Evolutionary conservation across 2,888 invertebrate genomes (phyloP).

Genomic region (Melinaea marsaeus): DNA sequence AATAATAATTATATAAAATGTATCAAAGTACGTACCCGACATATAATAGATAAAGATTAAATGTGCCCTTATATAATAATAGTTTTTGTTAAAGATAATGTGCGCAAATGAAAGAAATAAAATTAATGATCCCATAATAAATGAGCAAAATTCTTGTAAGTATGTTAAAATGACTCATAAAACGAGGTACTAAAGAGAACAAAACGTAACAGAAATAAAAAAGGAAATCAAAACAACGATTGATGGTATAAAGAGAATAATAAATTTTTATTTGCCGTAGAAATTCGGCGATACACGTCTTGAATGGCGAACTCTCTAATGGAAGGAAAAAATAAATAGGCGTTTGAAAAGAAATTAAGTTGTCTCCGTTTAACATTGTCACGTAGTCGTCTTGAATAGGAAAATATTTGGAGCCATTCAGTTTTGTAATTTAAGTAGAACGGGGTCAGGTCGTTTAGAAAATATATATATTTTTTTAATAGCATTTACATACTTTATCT

Average conservation of each 20-base stretch:
- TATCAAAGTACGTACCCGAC: no score
- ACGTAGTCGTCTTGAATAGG: slow-evolving; percentile 27
- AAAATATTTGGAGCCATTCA: slow-evolving; percentile 18
- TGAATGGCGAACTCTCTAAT: slow-evolving; percentile 34
- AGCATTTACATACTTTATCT: not conserved
- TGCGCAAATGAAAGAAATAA: not conserved
- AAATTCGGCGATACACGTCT: slow-evolving; percentile 34
- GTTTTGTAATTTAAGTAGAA: slow-evolving; percentile 19
- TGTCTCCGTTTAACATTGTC: slow-evolving; percentile 30
- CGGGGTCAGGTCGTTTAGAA: slow-evolving; percentile 10
- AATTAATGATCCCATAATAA: not conserved
- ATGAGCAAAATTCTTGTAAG: not conserved
- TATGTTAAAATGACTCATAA: not conserved
- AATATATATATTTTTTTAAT: slow-evolving; percentile 10
- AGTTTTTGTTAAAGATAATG: no score
- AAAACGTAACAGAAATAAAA: slow-evolving; percentile 29
- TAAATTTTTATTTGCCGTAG: slow-evolving; percentile 38
- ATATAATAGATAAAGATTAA: no score
- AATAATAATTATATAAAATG: no score
- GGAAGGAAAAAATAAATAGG: slow-evolving; percentile 34
- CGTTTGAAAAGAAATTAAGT: slow-evolving; percentile 35
- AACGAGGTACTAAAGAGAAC: slow-evolving; percentile 11
- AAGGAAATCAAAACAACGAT: slow-evolving; percentile 34
- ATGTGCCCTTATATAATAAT: no score
- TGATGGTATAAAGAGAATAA: slow-evolving; percentile 35